Percentiles rank a stretch among this genome's conserved stretches.
phyloP scores from a whole-genome alignment of 2,113 vertebrate species.

The Otocyon megalotis region DNA sequence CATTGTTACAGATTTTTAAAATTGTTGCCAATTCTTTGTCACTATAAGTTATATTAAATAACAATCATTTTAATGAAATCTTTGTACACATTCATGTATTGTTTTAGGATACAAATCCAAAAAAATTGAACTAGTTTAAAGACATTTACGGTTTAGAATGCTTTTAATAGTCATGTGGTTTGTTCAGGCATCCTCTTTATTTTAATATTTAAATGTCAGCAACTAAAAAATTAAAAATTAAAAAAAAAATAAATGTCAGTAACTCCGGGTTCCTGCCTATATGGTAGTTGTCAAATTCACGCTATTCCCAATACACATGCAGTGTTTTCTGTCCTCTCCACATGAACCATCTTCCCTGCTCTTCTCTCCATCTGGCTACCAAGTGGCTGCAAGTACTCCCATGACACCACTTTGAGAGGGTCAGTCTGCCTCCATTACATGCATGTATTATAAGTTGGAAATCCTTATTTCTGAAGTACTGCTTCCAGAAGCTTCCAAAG shows the following conservation, averaged over 20 bases:
- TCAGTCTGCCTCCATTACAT: background rate
- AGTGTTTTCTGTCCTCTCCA: rapidly evolving
- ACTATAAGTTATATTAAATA: background rate
- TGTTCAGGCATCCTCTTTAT: background rate
- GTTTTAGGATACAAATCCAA: background rate
- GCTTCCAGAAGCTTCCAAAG: background rate
- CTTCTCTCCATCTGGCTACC: background rate
- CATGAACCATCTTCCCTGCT: background rate
- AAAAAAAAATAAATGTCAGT: background rate
- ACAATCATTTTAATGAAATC: background rate
- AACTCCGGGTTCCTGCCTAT: background rate
- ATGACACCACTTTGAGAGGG: background rate
- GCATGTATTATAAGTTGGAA: background rate
- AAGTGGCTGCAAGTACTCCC: rapidly evolving
- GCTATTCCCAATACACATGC: background rate
- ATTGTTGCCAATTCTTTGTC: background rate
- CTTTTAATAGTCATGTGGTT: background rate
- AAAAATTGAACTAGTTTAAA: background rate
- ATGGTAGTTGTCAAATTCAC: background rate
- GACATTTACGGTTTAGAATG: background rate
- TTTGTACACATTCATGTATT: background rate
- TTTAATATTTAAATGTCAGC: background rate
- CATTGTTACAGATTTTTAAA: background rate
- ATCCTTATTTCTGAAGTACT: background rate
- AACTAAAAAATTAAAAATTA: no score